phyloP scores from a whole-genome alignment of 2,888 invertebrate genomes.

The Julus scandinavius region DNA sequence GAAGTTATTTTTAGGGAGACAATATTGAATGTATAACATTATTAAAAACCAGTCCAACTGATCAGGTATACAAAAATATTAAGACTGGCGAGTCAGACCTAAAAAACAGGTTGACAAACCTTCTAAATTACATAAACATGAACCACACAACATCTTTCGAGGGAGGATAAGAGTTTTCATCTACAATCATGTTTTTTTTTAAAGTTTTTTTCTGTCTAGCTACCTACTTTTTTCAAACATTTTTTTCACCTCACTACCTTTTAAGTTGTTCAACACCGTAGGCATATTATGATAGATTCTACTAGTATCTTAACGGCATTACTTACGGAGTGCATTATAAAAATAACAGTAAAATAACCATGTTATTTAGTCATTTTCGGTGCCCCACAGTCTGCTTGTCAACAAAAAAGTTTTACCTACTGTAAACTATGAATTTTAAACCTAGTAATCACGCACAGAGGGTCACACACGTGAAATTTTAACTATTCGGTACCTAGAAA shows the following conservation, averaged over 20 bases:
- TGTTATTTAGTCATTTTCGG: not conserved
- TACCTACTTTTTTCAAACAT: not conserved
- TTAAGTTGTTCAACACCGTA: not conserved
- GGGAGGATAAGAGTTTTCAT: not conserved
- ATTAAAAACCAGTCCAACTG: too few species aligned
- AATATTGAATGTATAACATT: too few species aligned
- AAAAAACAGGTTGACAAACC: not conserved
- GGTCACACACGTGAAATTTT: not conserved
- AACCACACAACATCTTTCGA: not conserved
- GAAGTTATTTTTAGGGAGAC: too few species aligned
- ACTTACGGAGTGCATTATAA: not conserved
- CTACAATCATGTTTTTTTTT: not conserved
- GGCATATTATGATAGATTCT: not conserved
- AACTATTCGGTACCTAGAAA: not conserved
- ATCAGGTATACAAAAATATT: not conserved
- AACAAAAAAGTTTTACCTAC: not conserved
- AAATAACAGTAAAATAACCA: not conserved
- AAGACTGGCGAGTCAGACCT: not conserved
- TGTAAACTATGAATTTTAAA: slow-evolving; percentile 13
- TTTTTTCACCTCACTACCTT: not conserved
- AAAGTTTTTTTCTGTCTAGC: slow-evolving; percentile 4
- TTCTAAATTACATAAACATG: not conserved
- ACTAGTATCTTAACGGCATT: not conserved
- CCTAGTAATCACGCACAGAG: not conserved
- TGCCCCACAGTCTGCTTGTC: not conserved